A percentile compares a stretch with the other conserved stretches of the same genome.
Evolutionary conservation across 2,888 invertebrate species (phyloP).

Genomic region (Hemistola chrysoprasaria): DNA sequence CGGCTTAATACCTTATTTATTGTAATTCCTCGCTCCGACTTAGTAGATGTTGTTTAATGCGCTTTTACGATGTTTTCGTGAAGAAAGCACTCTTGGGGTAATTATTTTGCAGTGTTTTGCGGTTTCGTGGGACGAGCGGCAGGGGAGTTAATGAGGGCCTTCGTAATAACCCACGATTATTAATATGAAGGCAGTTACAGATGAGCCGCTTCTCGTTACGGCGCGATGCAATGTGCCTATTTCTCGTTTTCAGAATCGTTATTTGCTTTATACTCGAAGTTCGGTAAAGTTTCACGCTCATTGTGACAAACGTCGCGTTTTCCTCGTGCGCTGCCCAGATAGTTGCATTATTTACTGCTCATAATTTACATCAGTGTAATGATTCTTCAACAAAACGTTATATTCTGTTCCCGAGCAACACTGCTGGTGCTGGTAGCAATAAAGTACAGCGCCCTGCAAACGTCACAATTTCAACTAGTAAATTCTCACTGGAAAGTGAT

Average conservation of each 20-base stretch:
- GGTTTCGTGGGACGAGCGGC: conserved; percentile 69
- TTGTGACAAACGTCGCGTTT: conserved; percentile 28
- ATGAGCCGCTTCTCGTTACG: conserved; percentile 61
- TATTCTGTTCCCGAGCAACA: conserved; percentile 40
- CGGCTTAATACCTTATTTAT: conserved; percentile 73
- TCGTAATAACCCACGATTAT: conserved; percentile 74
- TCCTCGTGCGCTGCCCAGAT: conserved; percentile 24
- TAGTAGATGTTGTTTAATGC: conserved; percentile 71
- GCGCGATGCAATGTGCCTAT: conserved; percentile 25
- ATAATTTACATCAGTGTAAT: conserved; percentile 33
- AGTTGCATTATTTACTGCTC: conserved; percentile 27
- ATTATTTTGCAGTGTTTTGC: conserved; percentile 79
- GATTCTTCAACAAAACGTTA: conserved; percentile 38
- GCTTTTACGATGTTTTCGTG: conserved; percentile 73
- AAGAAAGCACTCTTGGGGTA: conserved; percentile 70
- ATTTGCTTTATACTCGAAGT: conserved; percentile 42
- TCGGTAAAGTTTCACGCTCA: conserved; percentile 28
- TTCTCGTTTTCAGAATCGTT: conserved; percentile 39
- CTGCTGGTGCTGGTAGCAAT: conserved; percentile 32
- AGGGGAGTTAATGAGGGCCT: conserved; percentile 68
- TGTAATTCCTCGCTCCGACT: conserved; percentile 66
- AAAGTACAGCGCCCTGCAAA: conserved; percentile 48
- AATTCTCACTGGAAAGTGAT: conserved; percentile 65
- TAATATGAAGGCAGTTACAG: conserved; percentile 70
- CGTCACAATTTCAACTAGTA: conserved; percentile 56